Evolutionary conservation across 2,113 vertebrate genomes (phyloP).

Genomic region (Thymallus thymallus): DNA sequence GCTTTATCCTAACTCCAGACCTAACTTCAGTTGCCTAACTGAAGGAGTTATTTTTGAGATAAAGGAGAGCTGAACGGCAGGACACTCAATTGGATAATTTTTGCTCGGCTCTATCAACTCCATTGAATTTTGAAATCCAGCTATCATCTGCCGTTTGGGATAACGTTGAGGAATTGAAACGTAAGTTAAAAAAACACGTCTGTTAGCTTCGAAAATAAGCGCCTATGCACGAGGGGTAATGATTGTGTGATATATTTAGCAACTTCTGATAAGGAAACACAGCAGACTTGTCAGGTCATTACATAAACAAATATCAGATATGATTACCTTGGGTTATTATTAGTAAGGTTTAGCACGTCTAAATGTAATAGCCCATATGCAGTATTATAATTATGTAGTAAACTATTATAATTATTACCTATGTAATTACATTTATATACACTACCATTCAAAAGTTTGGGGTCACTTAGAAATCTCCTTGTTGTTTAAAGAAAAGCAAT

Average conservation of each 20-base stretch:
- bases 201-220: too few species aligned
- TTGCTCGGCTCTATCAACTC: not conserved
- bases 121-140: conserved; percentile 6
- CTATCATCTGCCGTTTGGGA: not conserved
- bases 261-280: not conserved
- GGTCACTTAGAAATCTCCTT: too few species aligned
- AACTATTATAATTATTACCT: not conserved
- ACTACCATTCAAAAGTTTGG: too few species aligned
- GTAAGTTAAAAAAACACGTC: not conserved
- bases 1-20: not conserved
- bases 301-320: too few species aligned
- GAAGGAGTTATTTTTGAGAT: not conserved
- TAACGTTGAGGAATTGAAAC: not conserved
- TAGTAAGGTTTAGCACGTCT: not conserved
- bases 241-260: not conserved
- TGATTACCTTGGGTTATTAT: not conserved
- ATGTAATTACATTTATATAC: not conserved
- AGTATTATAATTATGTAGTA: not conserved
- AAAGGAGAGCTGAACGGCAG: not conserved
- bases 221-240: not conserved
- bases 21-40: not conserved
- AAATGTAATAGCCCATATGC: not conserved
- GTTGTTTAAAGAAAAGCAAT: too few species aligned
- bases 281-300: not conserved
- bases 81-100: not conserved